These are phyloP conservation scores for Hydrolagus colliei DNA, from an alignment of 2,797 vertebrate species.

Conservation along the genomic window DNA sequence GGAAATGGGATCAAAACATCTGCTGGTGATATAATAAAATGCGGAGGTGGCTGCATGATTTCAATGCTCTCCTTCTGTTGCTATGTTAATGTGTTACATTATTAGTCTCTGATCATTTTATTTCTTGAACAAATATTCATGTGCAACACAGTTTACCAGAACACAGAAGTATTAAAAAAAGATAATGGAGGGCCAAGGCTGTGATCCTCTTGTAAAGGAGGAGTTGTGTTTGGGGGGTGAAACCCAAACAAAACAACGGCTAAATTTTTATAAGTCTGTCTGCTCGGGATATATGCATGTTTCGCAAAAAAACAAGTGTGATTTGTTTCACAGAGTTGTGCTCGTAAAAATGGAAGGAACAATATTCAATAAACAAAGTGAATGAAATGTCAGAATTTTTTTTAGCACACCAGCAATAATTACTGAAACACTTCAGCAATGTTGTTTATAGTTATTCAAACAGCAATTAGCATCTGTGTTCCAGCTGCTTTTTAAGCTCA, in stretches of 20 bases:
- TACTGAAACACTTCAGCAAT: slow-evolving; percentile 6
- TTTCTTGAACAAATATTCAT: neutral
- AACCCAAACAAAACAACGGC: neutral
- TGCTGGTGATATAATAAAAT: too few relatives aligned
- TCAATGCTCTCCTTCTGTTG: too few relatives aligned
- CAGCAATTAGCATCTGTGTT: neutral
- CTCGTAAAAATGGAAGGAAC: neutral
- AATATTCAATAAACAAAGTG: slow-evolving; percentile 11
- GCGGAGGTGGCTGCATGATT: too few relatives aligned
- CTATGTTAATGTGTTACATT: too few relatives aligned
- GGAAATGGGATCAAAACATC: too few relatives aligned
- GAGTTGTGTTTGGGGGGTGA: too few relatives aligned
- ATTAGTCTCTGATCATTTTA: too few relatives aligned
- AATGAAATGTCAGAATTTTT: neutral
- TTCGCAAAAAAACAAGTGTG: neutral
- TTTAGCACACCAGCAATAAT: neutral
- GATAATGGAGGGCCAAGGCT: neutral
- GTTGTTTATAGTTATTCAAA: neutral
- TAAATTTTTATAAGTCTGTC: neutral
- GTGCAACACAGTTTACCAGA: neutral
- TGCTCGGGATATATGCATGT: neutral
- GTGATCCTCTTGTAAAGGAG: too few relatives aligned
- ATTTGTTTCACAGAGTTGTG: neutral
- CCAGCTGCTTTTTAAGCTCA: neutral
- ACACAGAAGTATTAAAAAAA: neutral